Base-by-base conservation (phyloP, 2,113 vertebrate genomes). In the Motacilla tschutschensis region DNA sequence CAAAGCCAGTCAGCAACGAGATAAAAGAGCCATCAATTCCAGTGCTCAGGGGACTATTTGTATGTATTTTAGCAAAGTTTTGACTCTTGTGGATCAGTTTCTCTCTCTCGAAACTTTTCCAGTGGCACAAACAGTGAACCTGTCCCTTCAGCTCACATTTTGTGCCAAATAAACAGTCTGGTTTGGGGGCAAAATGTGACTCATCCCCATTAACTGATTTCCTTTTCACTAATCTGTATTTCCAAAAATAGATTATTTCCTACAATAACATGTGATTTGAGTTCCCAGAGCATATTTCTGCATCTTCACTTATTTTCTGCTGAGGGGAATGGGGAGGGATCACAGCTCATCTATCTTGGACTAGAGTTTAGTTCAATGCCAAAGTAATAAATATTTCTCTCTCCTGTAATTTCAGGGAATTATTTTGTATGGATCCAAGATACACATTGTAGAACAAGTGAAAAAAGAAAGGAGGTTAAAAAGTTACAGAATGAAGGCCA, bases 231-330 rank as follows among this genome's bases (percentile, higher is more conserved):
- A 50, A 31, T 54, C 55, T 17, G 2, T 73, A 58, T 50, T 75
- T 87, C 72, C 50, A 69, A 87, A 93, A 87, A 54, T 14, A 7
- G 55, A 54, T 84, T 72, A 17, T 79, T 79, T 60, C 66, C 82
- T 83, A 36, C 25, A 51, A 6, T 8, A 36, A 50, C 25, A 6
- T 36, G 63, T 59, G 46, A 71, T 60, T 58, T n/a, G 72, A 14
- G 28, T 46, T 93, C 64, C n/a, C 53, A 54, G 47, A 38, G n/a
- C 8, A 4, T 60, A 33, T 82, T 40, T 72, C 75, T 80, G 70
- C n/a, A 60, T 57, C 64, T 76, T 70, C 44, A 25, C 17, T 59
- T 40, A 29, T 58, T 92, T 92, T 67, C 83, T 91, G 63, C 31
- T 35, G 12, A 5, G 8, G 21, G 14, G 2, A 28, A 9, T 8